Conservation (phyloP, 2,797 vertebrate species). For the Neoniphon sammara region DNA sequence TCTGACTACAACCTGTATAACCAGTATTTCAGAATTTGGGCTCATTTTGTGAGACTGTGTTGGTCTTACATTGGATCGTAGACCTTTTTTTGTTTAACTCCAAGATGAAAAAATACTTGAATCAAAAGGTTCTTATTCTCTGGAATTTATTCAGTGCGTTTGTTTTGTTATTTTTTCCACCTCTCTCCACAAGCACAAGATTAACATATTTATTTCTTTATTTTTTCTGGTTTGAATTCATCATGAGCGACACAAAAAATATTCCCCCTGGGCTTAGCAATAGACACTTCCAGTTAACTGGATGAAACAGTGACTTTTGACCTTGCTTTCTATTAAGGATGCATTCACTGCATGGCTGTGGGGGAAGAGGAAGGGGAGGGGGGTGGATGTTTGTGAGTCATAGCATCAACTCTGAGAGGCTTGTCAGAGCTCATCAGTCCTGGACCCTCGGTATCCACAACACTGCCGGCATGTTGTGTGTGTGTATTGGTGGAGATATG, state of each 20-base stretch:
- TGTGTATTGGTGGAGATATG: constrained; percentile 5
- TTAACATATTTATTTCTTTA: background rate
- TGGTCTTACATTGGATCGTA: background rate
- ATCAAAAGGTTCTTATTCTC: background rate
- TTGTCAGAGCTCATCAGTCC: constrained; percentile 61
- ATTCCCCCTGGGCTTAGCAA: constrained; percentile 24
- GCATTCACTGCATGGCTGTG: constrained; percentile 23
- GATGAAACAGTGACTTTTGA: constrained; percentile 56
- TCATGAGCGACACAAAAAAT: constrained; percentile 25
- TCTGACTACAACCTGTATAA: too few species aligned
- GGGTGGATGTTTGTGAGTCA: constrained; percentile 42
- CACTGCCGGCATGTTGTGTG: constrained; percentile 10
- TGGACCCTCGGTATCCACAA: background rate
- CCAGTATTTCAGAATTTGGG: background rate
- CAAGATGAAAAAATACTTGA: background rate
- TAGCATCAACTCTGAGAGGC: constrained; percentile 30
- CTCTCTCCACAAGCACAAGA: background rate
- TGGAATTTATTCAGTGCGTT: background rate
- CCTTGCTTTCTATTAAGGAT: constrained; percentile 45
- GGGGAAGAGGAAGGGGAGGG: constrained; percentile 6
- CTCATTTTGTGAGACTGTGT: background rate
- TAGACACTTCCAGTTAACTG: constrained; percentile 47
- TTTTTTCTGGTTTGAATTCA: constrained; percentile 39
- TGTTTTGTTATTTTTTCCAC: background rate
- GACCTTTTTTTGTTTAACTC: constrained; percentile 4